Base-by-base conservation (phyloP, 2,113 vertebrate genomes). In the Cololabis saira region DNA sequence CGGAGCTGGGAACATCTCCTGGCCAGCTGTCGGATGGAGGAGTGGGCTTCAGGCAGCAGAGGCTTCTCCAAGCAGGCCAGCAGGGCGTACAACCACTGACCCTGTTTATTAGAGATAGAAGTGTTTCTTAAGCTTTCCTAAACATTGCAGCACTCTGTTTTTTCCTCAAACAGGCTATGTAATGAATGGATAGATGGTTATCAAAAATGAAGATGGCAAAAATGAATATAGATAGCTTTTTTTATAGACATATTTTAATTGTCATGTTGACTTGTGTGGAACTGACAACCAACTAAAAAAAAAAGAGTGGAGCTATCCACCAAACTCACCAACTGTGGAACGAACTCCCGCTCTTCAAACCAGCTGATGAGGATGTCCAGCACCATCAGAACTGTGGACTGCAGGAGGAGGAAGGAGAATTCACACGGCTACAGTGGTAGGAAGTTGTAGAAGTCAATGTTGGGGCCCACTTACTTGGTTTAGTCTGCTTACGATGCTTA, bases 1-100 rank as follows among this genome's bases (percentile, higher is more conserved):
- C 97, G 94, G 22, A 98, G 94, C 91, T 95, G 93, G 18, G 96
- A 95, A 72, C 96, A 97, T 64, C 95, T 92, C 81, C 98, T 94
- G 14, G 98, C 96, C 76, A 99, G 91, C 79, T 99, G 97, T 80
- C 98, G 91, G 87, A 99, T 98, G 71, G 95, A 95, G 17, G 98
- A 98, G 85, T 99, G 98, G 44, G 96, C 95, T 88, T 99, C 98
- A 61, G 97, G 98, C 45, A 99, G 83, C 54, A 99, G 87, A 54
- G 98, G 98, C 61, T 99, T 99, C 89, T 99, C 98, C 81, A 99
- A 90, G 69, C 97, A 98, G 57, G 95, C 96, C 78, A 99, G 52
- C 71, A 99, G 67, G 14, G 95, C 95, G 80, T 95, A 99, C 55
- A 99, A 71, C 98, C 98, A 99, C 66, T 94, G 87, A 52, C 98